Conservation (phyloP, 2,888 invertebrate species). For the Lamellibrachia satsuma region DNA sequence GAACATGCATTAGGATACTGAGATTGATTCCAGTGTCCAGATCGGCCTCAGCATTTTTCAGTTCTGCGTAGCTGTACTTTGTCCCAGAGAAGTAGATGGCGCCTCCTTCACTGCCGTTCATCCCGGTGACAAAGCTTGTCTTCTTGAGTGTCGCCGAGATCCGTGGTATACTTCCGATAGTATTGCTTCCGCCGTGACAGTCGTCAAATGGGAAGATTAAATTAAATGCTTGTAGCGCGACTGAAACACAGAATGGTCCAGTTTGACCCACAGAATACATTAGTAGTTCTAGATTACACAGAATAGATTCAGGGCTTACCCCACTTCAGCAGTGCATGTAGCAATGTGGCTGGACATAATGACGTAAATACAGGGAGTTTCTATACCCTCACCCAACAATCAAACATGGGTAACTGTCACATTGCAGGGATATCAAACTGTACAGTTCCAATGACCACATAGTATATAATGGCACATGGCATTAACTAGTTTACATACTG, state of each 20-base stretch:
- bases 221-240: not conserved
- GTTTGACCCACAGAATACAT: no score
- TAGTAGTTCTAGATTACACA: no score
- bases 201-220: not conserved
- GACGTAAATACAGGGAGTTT: no score
- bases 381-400: no score
- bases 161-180: not conserved
- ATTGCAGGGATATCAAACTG: no score
- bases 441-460: no score
- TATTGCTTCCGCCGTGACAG: not conserved
- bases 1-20: not conserved
- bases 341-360: no score
- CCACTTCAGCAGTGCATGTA: no score
- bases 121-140: not conserved
- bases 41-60: not conserved
- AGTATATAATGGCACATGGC: no score
- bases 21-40: conserved; percentile 10
- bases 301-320: no score
- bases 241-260: not conserved
- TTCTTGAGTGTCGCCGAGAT: conserved; percentile 12
- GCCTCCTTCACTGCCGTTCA: not conserved
- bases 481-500: no score
- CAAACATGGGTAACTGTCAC: no score
- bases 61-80: not conserved
- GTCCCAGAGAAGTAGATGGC: not conserved